Percentiles rank a stretch among this genome's conserved stretches.
Conservation (phyloP, 2,888 invertebrate genomes). For the Notodonta ziczac region DNA sequence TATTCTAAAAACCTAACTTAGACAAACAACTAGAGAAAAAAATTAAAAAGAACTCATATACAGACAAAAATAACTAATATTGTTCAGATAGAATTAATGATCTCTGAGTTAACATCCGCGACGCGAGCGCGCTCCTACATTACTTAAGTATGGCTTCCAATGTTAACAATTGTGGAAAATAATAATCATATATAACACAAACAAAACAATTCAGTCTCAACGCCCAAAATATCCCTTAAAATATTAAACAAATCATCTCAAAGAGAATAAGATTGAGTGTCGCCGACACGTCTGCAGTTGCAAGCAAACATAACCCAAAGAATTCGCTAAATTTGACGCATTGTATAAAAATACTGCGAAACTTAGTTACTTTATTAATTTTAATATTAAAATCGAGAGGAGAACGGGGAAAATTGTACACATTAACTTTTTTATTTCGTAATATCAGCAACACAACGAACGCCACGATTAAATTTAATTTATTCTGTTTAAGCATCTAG, state of each 20-base stretch:
- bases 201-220: slow-evolving; percentile 85
- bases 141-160: slow-evolving; percentile 55
- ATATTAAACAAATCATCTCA: slow-evolving; percentile 62
- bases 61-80: slow-evolving; percentile 80
- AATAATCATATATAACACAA: slow-evolving; percentile 79
- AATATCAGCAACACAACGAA: slow-evolving; percentile 58
- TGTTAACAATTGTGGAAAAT: slow-evolving; percentile 66
- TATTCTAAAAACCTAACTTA: slow-evolving; percentile 75
- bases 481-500: slow-evolving; percentile 74
- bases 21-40: slow-evolving; percentile 74
- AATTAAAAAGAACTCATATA: slow-evolving; percentile 79
- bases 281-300: slow-evolving; percentile 12
- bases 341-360: slow-evolving; percentile 76
- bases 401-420: slow-evolving; percentile 53
- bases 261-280: neutral
- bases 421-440: slow-evolving; percentile 33
- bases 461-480: slow-evolving; percentile 60
- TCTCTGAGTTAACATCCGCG: slow-evolving; percentile 58
- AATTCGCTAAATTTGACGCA: slow-evolving; percentile 26
- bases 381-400: slow-evolving; percentile 52
- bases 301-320: slow-evolving; percentile 9
- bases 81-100: slow-evolving; percentile 61
- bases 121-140: slow-evolving; percentile 51
- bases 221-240: slow-evolving; percentile 69
- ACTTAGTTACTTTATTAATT: slow-evolving; percentile 55